Conservation (phyloP, 2,888 invertebrate genomes). For the Endotricha flammealis region DNA sequence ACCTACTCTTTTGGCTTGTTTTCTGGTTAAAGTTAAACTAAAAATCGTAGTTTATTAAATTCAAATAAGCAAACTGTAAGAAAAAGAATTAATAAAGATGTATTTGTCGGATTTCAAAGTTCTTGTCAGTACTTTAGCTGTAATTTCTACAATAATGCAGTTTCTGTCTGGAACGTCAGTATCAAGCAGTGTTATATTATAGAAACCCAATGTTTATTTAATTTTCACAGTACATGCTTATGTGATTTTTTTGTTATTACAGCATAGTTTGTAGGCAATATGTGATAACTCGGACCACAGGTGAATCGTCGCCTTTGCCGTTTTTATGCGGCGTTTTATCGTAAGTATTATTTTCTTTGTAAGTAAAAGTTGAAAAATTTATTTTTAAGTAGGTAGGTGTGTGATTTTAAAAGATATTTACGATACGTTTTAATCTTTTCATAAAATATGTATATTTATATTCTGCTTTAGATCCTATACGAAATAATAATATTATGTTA, state of each 20-base stretch:
- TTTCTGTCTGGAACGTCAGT: constrained; percentile 93
- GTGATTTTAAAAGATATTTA: too few species aligned
- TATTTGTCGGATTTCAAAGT: constrained; percentile 35
- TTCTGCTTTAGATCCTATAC: too few species aligned
- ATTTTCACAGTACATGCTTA: constrained; percentile 5
- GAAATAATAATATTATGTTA: too few species aligned
- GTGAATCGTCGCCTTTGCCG: constrained; percentile 86
- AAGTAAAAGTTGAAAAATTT: not conserved
- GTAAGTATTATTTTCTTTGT: constrained; percentile 63
- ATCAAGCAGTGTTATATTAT: constrained; percentile 10
- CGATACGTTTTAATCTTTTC: too few species aligned
- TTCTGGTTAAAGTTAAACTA: too few species aligned
- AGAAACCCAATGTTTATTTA: not conserved
- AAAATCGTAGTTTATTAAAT: too few species aligned
- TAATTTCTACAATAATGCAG: constrained; percentile 87
- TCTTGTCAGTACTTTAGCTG: constrained; percentile 73
- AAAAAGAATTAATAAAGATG: constrained; percentile 25
- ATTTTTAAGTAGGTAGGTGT: too few species aligned
- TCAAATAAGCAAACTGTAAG: too few species aligned
- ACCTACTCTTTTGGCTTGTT: too few species aligned
- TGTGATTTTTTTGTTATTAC: constrained; percentile 37
- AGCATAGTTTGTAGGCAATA: constrained; percentile 88
- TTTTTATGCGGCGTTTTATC: constrained; percentile 88
- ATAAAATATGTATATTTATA: too few species aligned
- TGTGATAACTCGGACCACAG: constrained; percentile 84